Conservation (phyloP, 2,797 vertebrate species). For the Scolopax bukidnonensis region DNA sequence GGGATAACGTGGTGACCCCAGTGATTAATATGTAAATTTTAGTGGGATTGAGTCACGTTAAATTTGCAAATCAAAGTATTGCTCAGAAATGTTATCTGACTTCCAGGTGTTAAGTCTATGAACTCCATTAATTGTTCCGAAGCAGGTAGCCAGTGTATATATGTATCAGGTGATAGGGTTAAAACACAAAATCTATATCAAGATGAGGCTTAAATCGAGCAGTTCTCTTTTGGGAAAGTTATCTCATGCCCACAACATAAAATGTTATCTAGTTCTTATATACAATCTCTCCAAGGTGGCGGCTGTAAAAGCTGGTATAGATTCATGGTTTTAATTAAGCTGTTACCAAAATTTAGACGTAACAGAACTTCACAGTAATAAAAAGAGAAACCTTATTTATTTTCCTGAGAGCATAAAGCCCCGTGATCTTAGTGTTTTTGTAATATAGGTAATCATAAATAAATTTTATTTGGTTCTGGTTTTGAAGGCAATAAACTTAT, state of each 20-base stretch:
- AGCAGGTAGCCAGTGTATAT: background rate
- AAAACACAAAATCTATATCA: fast-evolving
- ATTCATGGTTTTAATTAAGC: constrained; percentile 58
- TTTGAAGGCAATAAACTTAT: constrained; percentile 32
- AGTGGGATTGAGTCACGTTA: background rate
- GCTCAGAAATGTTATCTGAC: background rate
- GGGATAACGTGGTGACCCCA: background rate
- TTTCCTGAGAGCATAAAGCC: constrained; percentile 60
- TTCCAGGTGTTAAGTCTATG: background rate
- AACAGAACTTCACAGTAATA: constrained; percentile 42
- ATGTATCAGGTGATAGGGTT: background rate
- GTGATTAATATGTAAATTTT: background rate
- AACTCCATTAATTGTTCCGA: background rate
- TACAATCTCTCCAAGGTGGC: background rate
- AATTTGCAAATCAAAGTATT: constrained; percentile 6
- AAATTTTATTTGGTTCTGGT: constrained; percentile 40
- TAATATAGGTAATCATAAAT: constrained; percentile 59
- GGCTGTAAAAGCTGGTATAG: background rate
- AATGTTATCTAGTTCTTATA: background rate
- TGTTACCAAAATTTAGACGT: background rate
- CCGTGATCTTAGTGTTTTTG: constrained; percentile 11
- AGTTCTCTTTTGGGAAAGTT: background rate
- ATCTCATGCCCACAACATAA: background rate
- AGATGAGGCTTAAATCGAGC: background rate
- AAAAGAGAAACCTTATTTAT: constrained; percentile 57